phyloP scores from a whole-genome alignment of 2,113 vertebrate genomes.

The Upupa epops region DNA sequence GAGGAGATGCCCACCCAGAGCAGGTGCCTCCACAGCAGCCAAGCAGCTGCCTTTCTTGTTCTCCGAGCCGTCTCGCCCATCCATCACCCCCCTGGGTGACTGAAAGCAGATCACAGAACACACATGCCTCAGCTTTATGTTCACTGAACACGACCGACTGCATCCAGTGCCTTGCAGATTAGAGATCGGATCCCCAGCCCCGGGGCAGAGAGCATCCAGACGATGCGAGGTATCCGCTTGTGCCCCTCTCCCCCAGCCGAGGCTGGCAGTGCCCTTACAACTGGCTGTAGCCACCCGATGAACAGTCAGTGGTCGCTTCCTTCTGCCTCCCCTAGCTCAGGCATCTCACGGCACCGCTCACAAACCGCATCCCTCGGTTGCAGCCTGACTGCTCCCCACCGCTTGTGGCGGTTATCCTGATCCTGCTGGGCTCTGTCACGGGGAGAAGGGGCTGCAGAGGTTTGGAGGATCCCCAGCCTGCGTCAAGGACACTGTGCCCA shows the following conservation, averaged over 20 bases:
- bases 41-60: background rate
- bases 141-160: constrained; percentile 1
- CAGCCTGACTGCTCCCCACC: background rate
- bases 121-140: background rate
- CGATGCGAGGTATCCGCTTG: background rate
- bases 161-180: background rate
- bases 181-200: background rate
- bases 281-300: too few species aligned
- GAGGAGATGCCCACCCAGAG: background rate
- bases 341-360: background rate
- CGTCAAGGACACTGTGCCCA: background rate
- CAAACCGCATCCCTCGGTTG: constrained; percentile 59
- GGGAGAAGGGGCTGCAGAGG: accelerated
- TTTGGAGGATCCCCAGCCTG: background rate
- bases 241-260: background rate
- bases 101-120: constrained; percentile 1
- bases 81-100: constrained; percentile 1
- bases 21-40: background rate
- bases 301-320: constrained; percentile 55
- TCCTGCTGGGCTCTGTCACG: accelerated
- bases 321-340: constrained; percentile 31
- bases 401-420: background rate
- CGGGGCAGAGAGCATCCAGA: background rate
- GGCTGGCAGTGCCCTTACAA: background rate
- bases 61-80: constrained; percentile 17